A percentile compares a stretch with the other conserved stretches of the same genome.
Evolutionary conservation across 1,140 invertebrate genomes (phyloP).

Genomic region (Papilio dardanus): DNA sequence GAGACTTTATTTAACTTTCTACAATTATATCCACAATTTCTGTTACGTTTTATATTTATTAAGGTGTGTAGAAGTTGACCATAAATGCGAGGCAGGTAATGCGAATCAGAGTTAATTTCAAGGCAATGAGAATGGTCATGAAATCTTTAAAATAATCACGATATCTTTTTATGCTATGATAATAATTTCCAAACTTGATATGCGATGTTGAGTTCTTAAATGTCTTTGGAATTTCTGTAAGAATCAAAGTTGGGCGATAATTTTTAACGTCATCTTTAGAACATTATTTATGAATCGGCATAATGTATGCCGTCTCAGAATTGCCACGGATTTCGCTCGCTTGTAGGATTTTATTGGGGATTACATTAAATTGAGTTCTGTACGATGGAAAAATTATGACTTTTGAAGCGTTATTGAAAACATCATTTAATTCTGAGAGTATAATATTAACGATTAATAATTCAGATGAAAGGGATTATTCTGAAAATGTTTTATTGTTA

Average conservation of each 20-base stretch:
- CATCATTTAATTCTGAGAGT: not conserved
- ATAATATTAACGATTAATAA: not conserved
- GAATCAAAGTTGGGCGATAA: not conserved
- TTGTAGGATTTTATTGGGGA: not conserved
- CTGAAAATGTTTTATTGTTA: not conserved
- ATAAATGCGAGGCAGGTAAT: not conserved
- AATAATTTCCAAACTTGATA: not conserved
- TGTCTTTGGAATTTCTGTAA: constrained; percentile 6
- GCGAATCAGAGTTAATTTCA: not conserved
- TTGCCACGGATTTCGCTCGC: not conserved
- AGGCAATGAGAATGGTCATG: not conserved
- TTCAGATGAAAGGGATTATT: not conserved
- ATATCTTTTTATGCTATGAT: not conserved
- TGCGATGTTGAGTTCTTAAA: not conserved
- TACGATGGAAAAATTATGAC: not conserved
- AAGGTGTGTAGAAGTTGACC: no score
- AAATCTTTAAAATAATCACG: not conserved
- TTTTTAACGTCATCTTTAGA: not conserved
- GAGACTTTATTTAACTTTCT: no score
- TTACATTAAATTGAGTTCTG: constrained; percentile 1
- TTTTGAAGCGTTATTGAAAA: not conserved
- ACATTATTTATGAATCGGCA: not conserved
- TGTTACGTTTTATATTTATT: no score
- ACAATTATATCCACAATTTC: no score
- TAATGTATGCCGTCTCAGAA: not conserved